Base-by-base conservation (phyloP, 2,113 vertebrate genomes). In the Passer domesticus region DNA sequence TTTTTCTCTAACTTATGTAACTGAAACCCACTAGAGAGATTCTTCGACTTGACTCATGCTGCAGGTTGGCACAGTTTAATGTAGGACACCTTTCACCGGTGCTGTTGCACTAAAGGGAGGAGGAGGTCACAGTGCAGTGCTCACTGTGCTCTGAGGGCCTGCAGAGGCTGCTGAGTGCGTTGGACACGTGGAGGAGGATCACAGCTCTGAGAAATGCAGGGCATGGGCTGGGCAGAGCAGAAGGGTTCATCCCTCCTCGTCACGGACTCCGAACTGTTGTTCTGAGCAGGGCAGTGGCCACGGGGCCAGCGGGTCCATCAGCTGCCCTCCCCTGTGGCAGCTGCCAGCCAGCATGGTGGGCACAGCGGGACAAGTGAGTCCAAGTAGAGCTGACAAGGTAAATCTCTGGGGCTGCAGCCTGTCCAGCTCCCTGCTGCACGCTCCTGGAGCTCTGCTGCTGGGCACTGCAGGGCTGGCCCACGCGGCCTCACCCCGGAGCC, bases 1-100 rank as follows among this genome's bases (percentile, higher is more conserved):
- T 95, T 94, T 92, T 80, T 95, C 78, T 90, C 94, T 90, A 86
- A 53, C 33, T 55, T 37, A 91, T 0, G 53, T 84, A 94, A 96
- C 77, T 96, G 91, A 79, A 95, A 93, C 78, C 74, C 94, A 85
- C 83, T 76, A 94, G 84, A 94, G 81, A 81, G 84, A 53, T 43
- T 93, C 67, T 75, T 82, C 24, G 18, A 62, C 49, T 91, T 90
- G 80, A 83, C 93, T 96, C 95, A 95, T 95, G 95, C 95, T 96
- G 95, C 87, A 94, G 93, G 87, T 92, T 80, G 92, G 91, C 89
- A 96, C 92, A 33, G 70, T 92, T 90, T 56, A 28, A 81, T 25
- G 37, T n/a, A 27, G 56, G 59, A 12, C 15, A 55, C 20, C 27
- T 55, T 55, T 89, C 46, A 6, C 44, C 21, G 3, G 81, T 35